These are phyloP conservation scores for Podiceps cristatus DNA, from an alignment of 2,113 vertebrate genomes.

Conservation along the genomic window DNA sequence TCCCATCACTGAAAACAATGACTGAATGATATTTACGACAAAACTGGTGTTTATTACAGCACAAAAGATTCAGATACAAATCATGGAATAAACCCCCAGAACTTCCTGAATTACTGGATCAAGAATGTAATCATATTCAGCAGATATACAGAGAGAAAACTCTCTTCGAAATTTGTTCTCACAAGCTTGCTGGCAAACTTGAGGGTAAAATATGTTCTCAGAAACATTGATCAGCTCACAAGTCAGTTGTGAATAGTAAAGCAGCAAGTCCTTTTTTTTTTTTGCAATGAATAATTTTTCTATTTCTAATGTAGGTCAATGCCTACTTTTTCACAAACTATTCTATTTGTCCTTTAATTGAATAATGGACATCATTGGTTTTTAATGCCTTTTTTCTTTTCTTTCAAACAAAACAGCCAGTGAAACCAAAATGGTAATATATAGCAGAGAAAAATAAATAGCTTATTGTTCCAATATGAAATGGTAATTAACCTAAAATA, in stretches of 20 bases:
- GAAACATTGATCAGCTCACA: background rate
- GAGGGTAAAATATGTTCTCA: slow-evolving; percentile 19
- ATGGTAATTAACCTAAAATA: slow-evolving; percentile 1
- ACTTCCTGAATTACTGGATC: background rate
- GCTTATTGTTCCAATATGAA: background rate
- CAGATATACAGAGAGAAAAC: background rate
- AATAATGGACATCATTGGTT: background rate
- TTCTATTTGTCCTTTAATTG: background rate
- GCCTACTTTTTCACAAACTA: background rate
- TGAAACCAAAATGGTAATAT: background rate
- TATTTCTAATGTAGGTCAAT: background rate
- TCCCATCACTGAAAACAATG: background rate
- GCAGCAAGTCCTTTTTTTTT: background rate
- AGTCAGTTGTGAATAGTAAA: slow-evolving; percentile 4
- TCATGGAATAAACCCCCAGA: background rate
- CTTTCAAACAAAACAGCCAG: background rate
- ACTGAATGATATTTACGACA: background rate
- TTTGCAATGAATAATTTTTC: background rate
- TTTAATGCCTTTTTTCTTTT: background rate
- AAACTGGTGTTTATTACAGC: background rate
- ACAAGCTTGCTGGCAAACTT: background rate
- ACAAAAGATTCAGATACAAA: background rate
- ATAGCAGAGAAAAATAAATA: background rate
- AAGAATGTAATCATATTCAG: background rate
- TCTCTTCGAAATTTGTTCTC: background rate